Percentiles rank a stretch among this genome's conserved stretches.
phyloP scores from a whole-genome alignment of 2,888 invertebrate genomes.

The Eudemis profundana region DNA sequence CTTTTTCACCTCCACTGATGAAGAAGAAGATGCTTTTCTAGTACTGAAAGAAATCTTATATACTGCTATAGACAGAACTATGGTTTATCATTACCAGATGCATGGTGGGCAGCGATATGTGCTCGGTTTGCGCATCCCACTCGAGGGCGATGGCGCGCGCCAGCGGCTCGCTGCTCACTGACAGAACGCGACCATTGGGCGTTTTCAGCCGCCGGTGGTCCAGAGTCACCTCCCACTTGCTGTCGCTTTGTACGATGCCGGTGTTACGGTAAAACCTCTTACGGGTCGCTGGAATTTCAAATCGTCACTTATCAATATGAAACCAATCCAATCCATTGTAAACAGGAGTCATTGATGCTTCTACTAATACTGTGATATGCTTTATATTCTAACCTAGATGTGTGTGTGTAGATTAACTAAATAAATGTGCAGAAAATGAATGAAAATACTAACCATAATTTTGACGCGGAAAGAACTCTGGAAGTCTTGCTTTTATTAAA shows the following conservation, averaged over 20 bases:
- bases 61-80: too few species aligned
- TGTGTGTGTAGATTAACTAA: too few species aligned
- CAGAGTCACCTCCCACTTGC: conserved; percentile 93
- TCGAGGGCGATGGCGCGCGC: conserved; percentile 97
- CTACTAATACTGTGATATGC: too few species aligned
- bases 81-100: conserved; percentile 93
- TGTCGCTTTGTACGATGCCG: conserved; percentile 88
- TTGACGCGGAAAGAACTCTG: conserved; percentile 56
- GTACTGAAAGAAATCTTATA: too few species aligned
- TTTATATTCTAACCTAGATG: too few species aligned
- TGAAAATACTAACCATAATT: conserved; percentile 60
- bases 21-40: too few species aligned
- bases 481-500: conserved; percentile 54
- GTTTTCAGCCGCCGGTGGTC: conserved; percentile 96
- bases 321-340: neutral
- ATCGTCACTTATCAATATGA: neutral
- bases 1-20: too few species aligned
- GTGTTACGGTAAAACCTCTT: conserved; percentile 92
- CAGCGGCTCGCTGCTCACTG: conserved; percentile 93
- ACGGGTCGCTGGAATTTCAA: conserved; percentile 71
- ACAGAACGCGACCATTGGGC: conserved; percentile 91
- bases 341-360: too few species aligned
- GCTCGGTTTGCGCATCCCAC: conserved; percentile 95
- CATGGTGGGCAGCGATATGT: conserved; percentile 92
- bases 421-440: too few species aligned